Conservation (phyloP, 2,888 invertebrate species). For the Campoplex capitator region DNA sequence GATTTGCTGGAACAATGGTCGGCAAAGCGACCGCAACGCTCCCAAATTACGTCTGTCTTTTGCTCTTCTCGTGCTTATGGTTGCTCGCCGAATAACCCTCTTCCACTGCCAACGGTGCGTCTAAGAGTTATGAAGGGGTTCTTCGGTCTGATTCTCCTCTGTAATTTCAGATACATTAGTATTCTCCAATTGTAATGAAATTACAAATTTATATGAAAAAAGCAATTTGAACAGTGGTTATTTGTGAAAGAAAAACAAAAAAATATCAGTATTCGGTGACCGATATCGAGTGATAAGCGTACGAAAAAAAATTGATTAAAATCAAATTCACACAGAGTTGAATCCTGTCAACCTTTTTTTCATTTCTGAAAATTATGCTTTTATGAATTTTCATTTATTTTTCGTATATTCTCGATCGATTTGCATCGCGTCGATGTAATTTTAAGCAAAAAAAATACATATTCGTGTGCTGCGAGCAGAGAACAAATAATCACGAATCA, state of each 20-base stretch:
- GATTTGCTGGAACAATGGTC: slow-evolving; percentile 69
- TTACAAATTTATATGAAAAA: not conserved
- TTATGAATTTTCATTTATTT: not conserved
- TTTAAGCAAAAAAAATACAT: not conserved
- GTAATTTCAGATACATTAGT: slow-evolving; percentile 3
- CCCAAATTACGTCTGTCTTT: slow-evolving; percentile 65
- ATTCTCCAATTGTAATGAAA: slow-evolving; percentile 10
- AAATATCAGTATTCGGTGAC: not conserved
- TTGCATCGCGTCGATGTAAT: not conserved
- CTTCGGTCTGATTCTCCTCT: slow-evolving; percentile 33
- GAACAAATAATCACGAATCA: not conserved
- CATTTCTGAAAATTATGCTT: not conserved
- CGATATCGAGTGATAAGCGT: not conserved
- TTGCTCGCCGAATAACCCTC: slow-evolving; percentile 36
- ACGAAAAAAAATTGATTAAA: not conserved
- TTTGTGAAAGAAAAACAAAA: not conserved
- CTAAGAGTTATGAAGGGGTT: slow-evolving; percentile 30
- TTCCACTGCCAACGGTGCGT: not conserved
- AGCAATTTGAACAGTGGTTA: not conserved
- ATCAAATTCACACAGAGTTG: not conserved
- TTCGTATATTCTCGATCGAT: not conserved
- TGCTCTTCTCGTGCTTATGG: slow-evolving; percentile 48
- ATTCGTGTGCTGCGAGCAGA: not conserved
- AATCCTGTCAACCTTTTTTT: not conserved
- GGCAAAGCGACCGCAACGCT: slow-evolving; percentile 67